A percentile compares a stretch with the other conserved stretches of the same genome.
phyloP scores from a whole-genome alignment of 1,140 invertebrate species.

The Drosophila jambulina region DNA sequence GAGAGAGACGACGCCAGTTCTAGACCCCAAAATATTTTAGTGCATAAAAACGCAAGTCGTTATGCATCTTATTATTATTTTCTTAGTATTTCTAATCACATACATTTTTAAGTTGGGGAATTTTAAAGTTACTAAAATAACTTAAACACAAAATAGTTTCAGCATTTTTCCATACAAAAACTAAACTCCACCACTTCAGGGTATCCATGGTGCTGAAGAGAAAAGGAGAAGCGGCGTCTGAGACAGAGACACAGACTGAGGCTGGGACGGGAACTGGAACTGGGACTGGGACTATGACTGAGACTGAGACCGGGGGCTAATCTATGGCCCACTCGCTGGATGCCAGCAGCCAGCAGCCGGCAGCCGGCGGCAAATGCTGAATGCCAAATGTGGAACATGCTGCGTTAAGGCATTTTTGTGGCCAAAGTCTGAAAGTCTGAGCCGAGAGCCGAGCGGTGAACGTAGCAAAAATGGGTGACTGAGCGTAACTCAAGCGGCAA shows the following conservation, averaged over 20 bases:
- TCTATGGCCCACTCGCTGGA: constrained; percentile 31
- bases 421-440: constrained; percentile 43
- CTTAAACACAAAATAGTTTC: not conserved
- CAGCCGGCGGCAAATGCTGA: constrained; percentile 11
- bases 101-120: no score
- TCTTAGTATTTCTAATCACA: no score
- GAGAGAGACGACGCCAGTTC: no score
- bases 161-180: not conserved
- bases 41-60: no score
- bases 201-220: not conserved
- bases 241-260: not conserved
- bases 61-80: no score
- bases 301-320: constrained; percentile 42
- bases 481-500: constrained; percentile 45
- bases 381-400: constrained; percentile 67
- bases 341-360: not conserved
- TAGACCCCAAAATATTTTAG: no score
- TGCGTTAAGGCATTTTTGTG: constrained; percentile 69
- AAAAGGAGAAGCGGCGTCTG: not conserved
- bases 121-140: not conserved
- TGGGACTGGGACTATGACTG: not conserved
- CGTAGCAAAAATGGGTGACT: constrained; percentile 47
- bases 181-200: not conserved
- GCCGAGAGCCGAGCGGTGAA: constrained; percentile 8
- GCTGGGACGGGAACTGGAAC: not conserved